Conservation (phyloP, 2,797 vertebrate species). For the Leucoraja ocellata region DNA sequence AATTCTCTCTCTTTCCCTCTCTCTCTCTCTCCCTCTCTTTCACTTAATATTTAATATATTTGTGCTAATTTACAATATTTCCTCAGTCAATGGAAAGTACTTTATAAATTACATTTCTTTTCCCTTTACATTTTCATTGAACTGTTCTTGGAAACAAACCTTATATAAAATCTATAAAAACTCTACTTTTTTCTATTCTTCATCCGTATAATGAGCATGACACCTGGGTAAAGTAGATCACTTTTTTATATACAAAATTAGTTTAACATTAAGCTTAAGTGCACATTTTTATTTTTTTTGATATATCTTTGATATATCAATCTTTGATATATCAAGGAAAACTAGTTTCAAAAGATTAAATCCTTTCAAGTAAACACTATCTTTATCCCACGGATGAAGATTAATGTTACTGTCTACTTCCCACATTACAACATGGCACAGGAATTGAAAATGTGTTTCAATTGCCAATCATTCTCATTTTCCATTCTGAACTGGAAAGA, state of each 20-base stretch:
- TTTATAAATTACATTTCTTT: neutral
- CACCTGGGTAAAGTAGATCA: neutral
- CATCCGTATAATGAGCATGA: neutral
- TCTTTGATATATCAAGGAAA: neutral
- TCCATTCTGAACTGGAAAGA: neutral
- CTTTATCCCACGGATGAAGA: neutral
- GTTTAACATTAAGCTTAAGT: neutral
- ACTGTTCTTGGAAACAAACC: neutral
- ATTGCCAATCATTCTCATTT: neutral
- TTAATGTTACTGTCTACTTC: neutral
- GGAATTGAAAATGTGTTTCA: neutral
- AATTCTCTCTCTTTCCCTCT: too few relatives aligned
- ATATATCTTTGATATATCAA: neutral
- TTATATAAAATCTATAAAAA: neutral
- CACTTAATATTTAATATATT: too few relatives aligned
- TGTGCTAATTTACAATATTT: neutral
- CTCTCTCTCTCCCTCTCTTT: too few relatives aligned
- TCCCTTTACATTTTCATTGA: neutral
- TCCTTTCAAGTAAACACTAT: neutral
- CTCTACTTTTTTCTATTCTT: neutral
- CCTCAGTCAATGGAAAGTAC: neutral
- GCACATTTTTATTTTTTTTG: neutral
- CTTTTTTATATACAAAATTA: neutral
- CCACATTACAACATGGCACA: neutral
- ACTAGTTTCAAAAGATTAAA: neutral